Evolutionary conservation across 2,888 invertebrate genomes (phyloP).

Genomic region (Drosophila eohydei): DNA sequence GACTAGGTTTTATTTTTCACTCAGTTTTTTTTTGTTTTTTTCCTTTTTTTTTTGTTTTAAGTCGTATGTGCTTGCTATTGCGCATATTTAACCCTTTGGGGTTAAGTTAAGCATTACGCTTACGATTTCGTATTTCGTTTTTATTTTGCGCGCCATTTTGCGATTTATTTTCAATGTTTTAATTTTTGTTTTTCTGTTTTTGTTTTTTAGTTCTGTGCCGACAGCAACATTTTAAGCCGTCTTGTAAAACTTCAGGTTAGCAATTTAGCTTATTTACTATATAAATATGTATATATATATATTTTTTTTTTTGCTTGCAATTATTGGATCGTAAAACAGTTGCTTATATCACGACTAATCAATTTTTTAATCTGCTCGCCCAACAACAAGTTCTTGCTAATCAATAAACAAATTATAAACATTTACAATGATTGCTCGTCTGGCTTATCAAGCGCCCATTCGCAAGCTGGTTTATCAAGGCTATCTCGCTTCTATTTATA

Average conservation of each 20-base stretch:
- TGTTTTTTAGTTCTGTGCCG: not conserved
- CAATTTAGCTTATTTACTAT: conserved; percentile 1
- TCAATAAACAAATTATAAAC: conserved; percentile 74
- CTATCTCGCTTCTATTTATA: conserved; percentile 61
- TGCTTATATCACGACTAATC: conserved; percentile 53
- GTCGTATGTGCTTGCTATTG: conserved; percentile 61
- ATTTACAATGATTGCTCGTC: conserved; percentile 63
- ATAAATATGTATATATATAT: not conserved
- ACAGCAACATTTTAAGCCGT: conserved; percentile 17
- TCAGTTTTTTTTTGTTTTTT: conserved; percentile 7
- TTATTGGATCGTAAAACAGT: conserved; percentile 28
- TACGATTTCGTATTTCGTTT: conserved; percentile 57
- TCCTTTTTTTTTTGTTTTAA: conserved; percentile 13
- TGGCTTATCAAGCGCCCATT: conserved; percentile 52
- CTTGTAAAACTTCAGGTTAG: conserved; percentile 11
- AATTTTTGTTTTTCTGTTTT: conserved; percentile 18
- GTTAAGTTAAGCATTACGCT: conserved; percentile 78
- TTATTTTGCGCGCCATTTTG: conserved; percentile 54
- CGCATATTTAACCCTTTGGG: conserved; percentile 76
- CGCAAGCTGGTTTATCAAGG: conserved; percentile 65
- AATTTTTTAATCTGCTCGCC: conserved; percentile 46
- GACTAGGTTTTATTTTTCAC: conserved; percentile 19
- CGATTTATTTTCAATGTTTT: conserved; percentile 16
- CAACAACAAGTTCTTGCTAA: conserved; percentile 49
- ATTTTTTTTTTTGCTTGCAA: conserved; percentile 4